phyloP scores from a whole-genome alignment of 1,140 invertebrate genomes.

The Formica exsecta region DNA sequence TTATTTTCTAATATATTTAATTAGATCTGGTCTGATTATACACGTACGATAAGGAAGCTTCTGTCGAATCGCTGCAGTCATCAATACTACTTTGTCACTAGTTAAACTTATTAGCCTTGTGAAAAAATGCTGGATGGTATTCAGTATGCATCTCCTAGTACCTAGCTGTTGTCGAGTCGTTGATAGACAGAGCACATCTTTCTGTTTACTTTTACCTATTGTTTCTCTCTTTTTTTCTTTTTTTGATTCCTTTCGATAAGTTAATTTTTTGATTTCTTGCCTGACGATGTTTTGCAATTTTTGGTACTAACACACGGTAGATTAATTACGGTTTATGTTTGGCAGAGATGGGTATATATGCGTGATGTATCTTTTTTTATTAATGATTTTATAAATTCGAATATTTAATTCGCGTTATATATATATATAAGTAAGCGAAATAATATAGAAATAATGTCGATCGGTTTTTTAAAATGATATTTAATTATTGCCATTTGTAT shows the following conservation, averaged over 20 bases:
- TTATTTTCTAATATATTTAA: background rate
- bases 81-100: constrained; percentile 76
- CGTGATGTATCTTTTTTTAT: constrained; percentile 1
- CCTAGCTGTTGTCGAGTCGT: constrained; percentile 86
- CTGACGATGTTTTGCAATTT: constrained; percentile 83
- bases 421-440: background rate
- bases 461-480: constrained; percentile 3
- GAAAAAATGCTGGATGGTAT: constrained; percentile 78
- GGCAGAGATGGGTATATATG: constrained; percentile 78
- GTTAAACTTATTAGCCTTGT: constrained; percentile 73
- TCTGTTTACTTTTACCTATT: constrained; percentile 77
- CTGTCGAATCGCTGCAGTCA: constrained; percentile 77
- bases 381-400: constrained; percentile 1
- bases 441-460: background rate
- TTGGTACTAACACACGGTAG: constrained; percentile 79
- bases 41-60: constrained; percentile 66
- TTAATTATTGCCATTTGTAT: background rate
- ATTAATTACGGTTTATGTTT: constrained; percentile 78
- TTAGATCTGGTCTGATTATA: background rate
- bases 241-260: constrained; percentile 54
- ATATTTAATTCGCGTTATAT: background rate
- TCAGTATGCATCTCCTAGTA: constrained; percentile 84
- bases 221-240: constrained; percentile 35
- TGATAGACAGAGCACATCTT: constrained; percentile 86
- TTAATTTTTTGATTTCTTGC: constrained; percentile 76